Conservation (phyloP, 2,113 vertebrate species). For the Hippolais icterina region DNA sequence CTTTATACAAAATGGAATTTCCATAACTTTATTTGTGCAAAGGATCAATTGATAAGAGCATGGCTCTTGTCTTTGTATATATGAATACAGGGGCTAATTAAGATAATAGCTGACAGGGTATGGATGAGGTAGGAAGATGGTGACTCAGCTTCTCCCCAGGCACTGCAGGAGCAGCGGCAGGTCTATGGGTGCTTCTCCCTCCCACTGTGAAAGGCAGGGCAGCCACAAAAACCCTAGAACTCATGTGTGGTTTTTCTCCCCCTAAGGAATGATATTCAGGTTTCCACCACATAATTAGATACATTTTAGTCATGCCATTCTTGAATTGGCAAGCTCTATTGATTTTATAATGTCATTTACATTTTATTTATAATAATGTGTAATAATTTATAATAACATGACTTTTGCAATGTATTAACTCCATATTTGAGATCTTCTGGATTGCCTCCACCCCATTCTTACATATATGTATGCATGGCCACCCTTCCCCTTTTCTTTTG, state of each 20-base stretch:
- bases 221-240: neutral
- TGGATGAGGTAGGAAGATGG: neutral
- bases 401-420: neutral
- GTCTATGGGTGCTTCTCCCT: neutral
- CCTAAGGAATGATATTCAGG: neutral
- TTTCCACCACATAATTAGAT: neutral
- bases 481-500: neutral
- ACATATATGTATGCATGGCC: neutral
- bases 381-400: neutral
- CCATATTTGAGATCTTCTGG: neutral
- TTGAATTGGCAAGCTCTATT: neutral
- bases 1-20: neutral
- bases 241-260: neutral
- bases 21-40: neutral
- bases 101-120: neutral
- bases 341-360: neutral
- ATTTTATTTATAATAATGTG: neutral
- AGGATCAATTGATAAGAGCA: neutral
- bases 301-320: neutral
- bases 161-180: rapidly evolving
- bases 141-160: neutral
- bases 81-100: neutral
- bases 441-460: neutral
- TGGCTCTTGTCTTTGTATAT: neutral
- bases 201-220: neutral